Evolutionary conservation across 1,140 invertebrate genomes (phyloP), one percentile per base, ranked within the genome.

Genomic region (Mizuhopecten yessoensis): DNA sequence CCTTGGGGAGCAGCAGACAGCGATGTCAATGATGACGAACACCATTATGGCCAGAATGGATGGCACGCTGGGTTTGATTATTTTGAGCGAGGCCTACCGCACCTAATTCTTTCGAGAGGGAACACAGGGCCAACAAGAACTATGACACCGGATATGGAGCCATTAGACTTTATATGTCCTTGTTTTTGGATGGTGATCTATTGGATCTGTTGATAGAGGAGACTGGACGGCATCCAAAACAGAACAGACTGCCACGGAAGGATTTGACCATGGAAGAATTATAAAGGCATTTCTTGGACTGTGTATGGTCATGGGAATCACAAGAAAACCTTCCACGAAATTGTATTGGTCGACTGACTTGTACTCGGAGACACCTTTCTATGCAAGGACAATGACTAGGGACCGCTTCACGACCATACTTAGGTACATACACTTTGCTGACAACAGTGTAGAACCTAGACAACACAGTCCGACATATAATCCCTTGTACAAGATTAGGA

Each of bases 41-140:
- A n/a, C n/a, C n/a, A n/a, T n/a, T n/a, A n/a, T n/a, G n/a, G n/a
- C n/a, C n/a, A n/a, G n/a, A 23, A 57, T 17, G 45, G 23, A 23
- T 57, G 45, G 45, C 45, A 57, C 23, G 17, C 45, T 20, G 17
- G 45, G 20, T 57, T 57, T 23, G 17, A 57, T 3, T 57, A 57
- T 23, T 57, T 57, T 23, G 45, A 57, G 23, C 7, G 45, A 20
- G 45, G 45, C 3, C 45, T 57, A 57, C 45, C 17, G 23, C 45
- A 57, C 45, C 7, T 57, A 2, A 11, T 57, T 20, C 7, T 20
- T 3, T 17, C 45, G 20, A 9, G 45, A 23, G 45, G 45, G 45
- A 57, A 57, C 45, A 57, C 45, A 57, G 92, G n/a, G 20, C 89
- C 91, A 17, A 9, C 10, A 15, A 39, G 88, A 29, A 45, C 87